phyloP scores from a whole-genome alignment of 2,113 vertebrate genomes.

The Boulengeromyrus knoepffleri region DNA sequence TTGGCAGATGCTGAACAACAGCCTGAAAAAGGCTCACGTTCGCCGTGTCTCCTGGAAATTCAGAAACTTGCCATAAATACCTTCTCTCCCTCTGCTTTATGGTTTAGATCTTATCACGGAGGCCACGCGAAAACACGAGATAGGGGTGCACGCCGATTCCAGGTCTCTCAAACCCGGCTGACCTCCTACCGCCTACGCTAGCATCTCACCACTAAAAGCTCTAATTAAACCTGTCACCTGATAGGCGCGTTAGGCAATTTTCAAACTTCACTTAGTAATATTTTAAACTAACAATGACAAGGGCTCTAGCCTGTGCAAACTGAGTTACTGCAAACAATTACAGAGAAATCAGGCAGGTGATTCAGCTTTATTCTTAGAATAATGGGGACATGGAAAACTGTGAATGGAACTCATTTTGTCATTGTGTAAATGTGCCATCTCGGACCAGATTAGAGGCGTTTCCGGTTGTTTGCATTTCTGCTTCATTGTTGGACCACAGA shows the following conservation, averaged over 20 bases:
- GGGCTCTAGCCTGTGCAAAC: not conserved
- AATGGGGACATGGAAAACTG: not conserved
- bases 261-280: not conserved
- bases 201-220: not conserved
- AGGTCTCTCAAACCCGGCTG: not conserved
- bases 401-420: not conserved
- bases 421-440: not conserved
- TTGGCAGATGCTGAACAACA: constrained; percentile 2
- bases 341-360: not conserved
- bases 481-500: not conserved
- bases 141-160: not conserved
- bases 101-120: not conserved
- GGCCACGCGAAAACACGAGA: not conserved
- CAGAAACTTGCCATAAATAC: constrained; percentile 1
- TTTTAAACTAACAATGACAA: constrained; percentile 2
- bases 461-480: not conserved
- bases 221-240: not conserved
- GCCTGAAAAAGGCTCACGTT: not conserved
- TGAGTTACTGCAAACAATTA: not conserved
- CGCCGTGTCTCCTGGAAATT: not conserved
- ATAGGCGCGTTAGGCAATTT: not conserved
- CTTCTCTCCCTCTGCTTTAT: not conserved
- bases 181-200: not conserved
- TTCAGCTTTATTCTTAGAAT: not conserved
- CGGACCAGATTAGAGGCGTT: not conserved